Percentiles rank a stretch among this genome's conserved stretches.
Evolutionary conservation across 2,888 invertebrate species (phyloP).

Genomic region (Horisme vitalbata): DNA sequence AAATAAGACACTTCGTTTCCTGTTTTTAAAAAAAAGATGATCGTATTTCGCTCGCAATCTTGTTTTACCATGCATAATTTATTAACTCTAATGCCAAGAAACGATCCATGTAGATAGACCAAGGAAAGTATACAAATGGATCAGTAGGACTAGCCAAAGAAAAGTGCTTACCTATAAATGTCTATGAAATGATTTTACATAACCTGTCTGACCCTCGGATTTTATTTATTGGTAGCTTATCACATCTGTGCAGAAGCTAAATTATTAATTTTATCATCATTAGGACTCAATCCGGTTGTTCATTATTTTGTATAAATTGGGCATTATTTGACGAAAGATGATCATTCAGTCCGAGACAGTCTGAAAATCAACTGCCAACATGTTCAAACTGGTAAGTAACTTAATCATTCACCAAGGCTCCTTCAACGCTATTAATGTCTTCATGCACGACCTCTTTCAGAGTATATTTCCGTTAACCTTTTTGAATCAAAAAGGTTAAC

Average conservation of each 20-base stretch:
- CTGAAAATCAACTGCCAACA: conserved; percentile 34
- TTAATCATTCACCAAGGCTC: no score
- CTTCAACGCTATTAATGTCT: no score
- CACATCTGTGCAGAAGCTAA: conserved; percentile 16
- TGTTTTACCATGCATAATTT: no score
- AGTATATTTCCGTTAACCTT: no score
- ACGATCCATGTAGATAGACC: no score
- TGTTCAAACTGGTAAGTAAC: conserved; percentile 51
- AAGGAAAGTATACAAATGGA: no score
- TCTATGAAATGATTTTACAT: conserved; percentile 11
- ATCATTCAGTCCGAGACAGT: conserved; percentile 32
- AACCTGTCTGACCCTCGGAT: conserved; percentile 20
- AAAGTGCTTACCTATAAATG: conserved; percentile 9
- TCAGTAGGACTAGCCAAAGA: conserved; percentile 1
- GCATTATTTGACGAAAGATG: conserved; percentile 12
- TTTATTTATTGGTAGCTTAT: conserved; percentile 21
- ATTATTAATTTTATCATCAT: conserved; percentile 20
- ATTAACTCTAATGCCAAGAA: no score
- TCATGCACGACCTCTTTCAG: no score
- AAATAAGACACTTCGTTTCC: no score
- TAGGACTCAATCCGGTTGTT: conserved; percentile 24
- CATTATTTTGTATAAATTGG: conserved; percentile 26
- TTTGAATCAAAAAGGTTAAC: no score
- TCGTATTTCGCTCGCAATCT: no score
- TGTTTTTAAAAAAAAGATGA: no score